These are phyloP conservation scores for Ormyrus thymus DNA, from an alignment of 2,888 invertebrate genomes.

Conservation along the genomic window DNA sequence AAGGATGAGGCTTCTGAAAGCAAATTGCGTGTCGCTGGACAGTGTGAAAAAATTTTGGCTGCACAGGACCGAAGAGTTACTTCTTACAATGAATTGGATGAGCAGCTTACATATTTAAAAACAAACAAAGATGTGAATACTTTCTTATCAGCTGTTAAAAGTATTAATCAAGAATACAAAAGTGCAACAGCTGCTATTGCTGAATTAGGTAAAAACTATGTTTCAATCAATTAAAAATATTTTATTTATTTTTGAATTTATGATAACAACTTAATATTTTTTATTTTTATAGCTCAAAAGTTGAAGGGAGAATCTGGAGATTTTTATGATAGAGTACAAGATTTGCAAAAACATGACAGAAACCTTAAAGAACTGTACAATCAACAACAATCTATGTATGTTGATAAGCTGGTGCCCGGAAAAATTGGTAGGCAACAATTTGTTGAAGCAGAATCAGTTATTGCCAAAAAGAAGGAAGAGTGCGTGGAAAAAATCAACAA, in stretches of 20 bases:
- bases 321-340: slow-evolving; percentile 78
- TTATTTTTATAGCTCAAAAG: slow-evolving; percentile 72
- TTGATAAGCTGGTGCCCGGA: slow-evolving; percentile 80
- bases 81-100: slow-evolving; percentile 79
- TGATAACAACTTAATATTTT: slow-evolving; percentile 4
- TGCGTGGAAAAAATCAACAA: slow-evolving; percentile 76
- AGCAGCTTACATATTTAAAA: slow-evolving; percentile 79
- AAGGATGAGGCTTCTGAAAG: slow-evolving; percentile 80
- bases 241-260: slow-evolving; percentile 9
- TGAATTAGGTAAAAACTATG: slow-evolving; percentile 70
- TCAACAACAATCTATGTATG: slow-evolving; percentile 76
- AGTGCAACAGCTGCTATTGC: slow-evolving; percentile 77
- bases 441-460: slow-evolving; percentile 77
- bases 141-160: slow-evolving; percentile 76
- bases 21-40: slow-evolving; percentile 74
- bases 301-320: slow-evolving; percentile 80
- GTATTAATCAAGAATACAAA: slow-evolving; percentile 79
- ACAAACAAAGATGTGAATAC: slow-evolving; percentile 77
- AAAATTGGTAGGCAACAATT: slow-evolving; percentile 79
- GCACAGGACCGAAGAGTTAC: slow-evolving; percentile 79
- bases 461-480: slow-evolving; percentile 79
- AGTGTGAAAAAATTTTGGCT: slow-evolving; percentile 78
- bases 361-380: slow-evolving; percentile 74
- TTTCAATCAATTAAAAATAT: background rate
- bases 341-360: slow-evolving; percentile 79